These are phyloP conservation scores for Zaprionus kolodkinae DNA, from an alignment of 1,140 invertebrate genomes.

Conservation along the genomic window DNA sequence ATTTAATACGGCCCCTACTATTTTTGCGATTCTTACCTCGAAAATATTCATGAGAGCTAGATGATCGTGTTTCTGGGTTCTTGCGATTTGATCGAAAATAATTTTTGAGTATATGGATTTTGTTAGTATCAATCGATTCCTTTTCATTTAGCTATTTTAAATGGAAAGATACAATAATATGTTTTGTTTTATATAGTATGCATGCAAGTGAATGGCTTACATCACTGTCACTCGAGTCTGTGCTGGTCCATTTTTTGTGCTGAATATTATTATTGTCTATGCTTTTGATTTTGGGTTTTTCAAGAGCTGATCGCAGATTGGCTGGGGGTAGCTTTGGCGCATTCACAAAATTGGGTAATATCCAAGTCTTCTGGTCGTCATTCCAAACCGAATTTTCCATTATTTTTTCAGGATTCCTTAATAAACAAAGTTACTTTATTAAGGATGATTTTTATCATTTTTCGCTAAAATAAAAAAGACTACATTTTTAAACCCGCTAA, in stretches of 20 bases:
- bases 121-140: conserved; percentile 40
- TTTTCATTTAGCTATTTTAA: conserved; percentile 1
- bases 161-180: neutral
- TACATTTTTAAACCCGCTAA: too few relatives aligned
- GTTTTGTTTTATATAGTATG: too few relatives aligned
- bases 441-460: too few relatives aligned
- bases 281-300: conserved; percentile 3
- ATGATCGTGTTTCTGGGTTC: conserved; percentile 4
- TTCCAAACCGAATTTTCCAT: conserved; percentile 90
- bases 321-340: conserved; percentile 53
- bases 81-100: conserved; percentile 60
- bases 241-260: neutral
- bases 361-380: conserved; percentile 90
- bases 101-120: conserved; percentile 54
- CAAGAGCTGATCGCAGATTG: conserved; percentile 18
- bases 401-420: conserved; percentile 87
- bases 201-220: neutral
- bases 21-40: conserved; percentile 4
- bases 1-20: neutral
- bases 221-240: conserved; percentile 1
- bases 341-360: conserved; percentile 86
- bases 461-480: too few relatives aligned
- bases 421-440: neutral
- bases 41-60: conserved; percentile 20
- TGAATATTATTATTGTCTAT: conserved; percentile 10